Conservation (phyloP, 2,888 invertebrate genomes). For the Alloscopus bannaensis region DNA sequence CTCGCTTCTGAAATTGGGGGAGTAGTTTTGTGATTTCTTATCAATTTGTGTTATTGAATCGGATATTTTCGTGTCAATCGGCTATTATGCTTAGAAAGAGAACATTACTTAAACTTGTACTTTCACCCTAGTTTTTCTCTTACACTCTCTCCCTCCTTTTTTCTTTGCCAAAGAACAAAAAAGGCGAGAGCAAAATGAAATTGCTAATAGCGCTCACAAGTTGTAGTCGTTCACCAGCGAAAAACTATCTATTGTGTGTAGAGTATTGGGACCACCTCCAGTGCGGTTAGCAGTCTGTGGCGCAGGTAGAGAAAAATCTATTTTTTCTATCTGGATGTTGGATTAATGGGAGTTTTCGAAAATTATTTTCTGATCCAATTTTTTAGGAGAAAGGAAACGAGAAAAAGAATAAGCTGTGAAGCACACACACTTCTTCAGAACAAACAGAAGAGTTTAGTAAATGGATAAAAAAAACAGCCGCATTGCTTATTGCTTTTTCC, state of each 20-base stretch:
- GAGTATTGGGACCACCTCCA: too few species aligned
- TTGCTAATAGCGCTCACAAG: too few species aligned
- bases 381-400: slow-evolving; percentile 54
- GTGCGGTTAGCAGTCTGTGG: not conserved
- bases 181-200: not conserved
- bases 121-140: slow-evolving; percentile 52
- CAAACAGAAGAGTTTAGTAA: slow-evolving; percentile 43
- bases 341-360: slow-evolving; percentile 57
- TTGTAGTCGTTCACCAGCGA: too few species aligned
- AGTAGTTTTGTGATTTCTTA: slow-evolving; percentile 72
- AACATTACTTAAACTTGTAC: slow-evolving; percentile 53
- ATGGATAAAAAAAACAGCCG: slow-evolving; percentile 38
- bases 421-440: slow-evolving; percentile 34
- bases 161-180: not conserved
- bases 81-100: slow-evolving; percentile 68
- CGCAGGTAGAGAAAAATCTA: slow-evolving; percentile 28
- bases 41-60: slow-evolving; percentile 73
- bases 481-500: slow-evolving; percentile 53
- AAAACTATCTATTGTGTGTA: too few species aligned
- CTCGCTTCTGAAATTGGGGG: slow-evolving; percentile 30
- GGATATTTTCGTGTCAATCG: slow-evolving; percentile 73
- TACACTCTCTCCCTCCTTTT: slow-evolving; percentile 16
- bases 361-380: slow-evolving; percentile 63
- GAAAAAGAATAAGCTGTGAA: slow-evolving; percentile 59
- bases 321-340: slow-evolving; percentile 44